phyloP scores from a whole-genome alignment of 2,888 invertebrate genomes.

The Sclerodermus sp. region DNA sequence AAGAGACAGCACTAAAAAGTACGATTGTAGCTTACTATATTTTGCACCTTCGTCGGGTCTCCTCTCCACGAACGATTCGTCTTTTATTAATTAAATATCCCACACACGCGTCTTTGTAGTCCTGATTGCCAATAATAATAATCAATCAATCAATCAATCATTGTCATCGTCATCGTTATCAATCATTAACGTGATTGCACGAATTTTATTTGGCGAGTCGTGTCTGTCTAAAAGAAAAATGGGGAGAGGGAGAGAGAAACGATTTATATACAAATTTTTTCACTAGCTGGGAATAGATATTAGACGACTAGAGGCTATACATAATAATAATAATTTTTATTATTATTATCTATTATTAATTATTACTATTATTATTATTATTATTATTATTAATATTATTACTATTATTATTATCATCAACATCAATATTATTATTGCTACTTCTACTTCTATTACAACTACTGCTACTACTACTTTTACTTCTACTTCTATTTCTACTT shows the following conservation, averaged over 20 bases:
- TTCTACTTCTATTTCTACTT: too few species aligned
- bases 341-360: constrained; percentile 38
- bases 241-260: background rate
- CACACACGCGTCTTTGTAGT: too few species aligned
- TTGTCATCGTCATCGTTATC: too few species aligned
- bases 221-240: too few species aligned
- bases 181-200: too few species aligned
- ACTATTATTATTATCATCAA: background rate
- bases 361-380: constrained; percentile 1
- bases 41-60: constrained; percentile 48
- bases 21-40: constrained; percentile 52
- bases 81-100: background rate
- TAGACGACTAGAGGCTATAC: constrained; percentile 56
- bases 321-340: constrained; percentile 44
- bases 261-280: constrained; percentile 41
- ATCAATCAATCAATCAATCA: too few species aligned
- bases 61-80: constrained; percentile 8
- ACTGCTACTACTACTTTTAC: background rate
- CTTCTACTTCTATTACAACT: background rate
- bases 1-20: constrained; percentile 42
- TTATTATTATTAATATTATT: constrained; percentile 11
- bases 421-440: background rate
- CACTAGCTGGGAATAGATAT: constrained; percentile 51
- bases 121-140: too few species aligned
- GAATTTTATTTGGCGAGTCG: too few species aligned